Percentiles rank a stretch among this genome's conserved stretches.
Evolutionary conservation across 2,888 invertebrate genomes (phyloP).

Genomic region (Seira ritae): DNA sequence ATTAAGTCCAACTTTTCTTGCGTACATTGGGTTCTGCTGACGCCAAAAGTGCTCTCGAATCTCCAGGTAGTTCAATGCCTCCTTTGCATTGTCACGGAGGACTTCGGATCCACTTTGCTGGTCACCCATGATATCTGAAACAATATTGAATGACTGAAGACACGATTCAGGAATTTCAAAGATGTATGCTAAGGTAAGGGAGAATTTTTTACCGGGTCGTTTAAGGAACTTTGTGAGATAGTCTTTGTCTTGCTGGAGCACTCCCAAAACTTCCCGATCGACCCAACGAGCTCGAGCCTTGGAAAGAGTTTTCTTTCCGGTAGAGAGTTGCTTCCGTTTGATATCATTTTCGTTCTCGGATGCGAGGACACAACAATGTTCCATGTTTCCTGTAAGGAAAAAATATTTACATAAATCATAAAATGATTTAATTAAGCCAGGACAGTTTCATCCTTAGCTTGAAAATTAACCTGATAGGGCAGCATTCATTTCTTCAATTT

Average conservation of each 20-base stretch:
- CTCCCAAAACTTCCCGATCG: slow-evolving; percentile 70
- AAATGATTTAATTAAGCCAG: neutral
- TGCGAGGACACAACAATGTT: slow-evolving; percentile 71
- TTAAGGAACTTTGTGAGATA: slow-evolving; percentile 69
- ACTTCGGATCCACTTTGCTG: slow-evolving; percentile 69
- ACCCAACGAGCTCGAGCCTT: slow-evolving; percentile 71
- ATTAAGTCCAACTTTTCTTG: slow-evolving; percentile 69
- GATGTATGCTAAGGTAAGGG: too few species aligned
- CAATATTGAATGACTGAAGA: neutral
- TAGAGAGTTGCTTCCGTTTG: slow-evolving; percentile 14
- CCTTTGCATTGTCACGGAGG: slow-evolving; percentile 67
- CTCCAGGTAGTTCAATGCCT: slow-evolving; percentile 70
- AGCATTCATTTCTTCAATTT: slow-evolving; percentile 67
- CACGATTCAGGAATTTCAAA: neutral
- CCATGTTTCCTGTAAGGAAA: slow-evolving; percentile 61
- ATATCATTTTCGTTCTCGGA: slow-evolving; percentile 50
- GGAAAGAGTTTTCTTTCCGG: slow-evolving; percentile 58
- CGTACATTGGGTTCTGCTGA: slow-evolving; percentile 72
- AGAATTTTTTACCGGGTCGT: slow-evolving; percentile 57
- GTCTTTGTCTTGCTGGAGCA: slow-evolving; percentile 68
- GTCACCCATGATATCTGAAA: slow-evolving; percentile 70
- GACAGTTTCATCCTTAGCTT: neutral
- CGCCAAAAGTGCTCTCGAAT: slow-evolving; percentile 72
- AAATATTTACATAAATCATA: neutral
- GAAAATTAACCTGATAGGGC: slow-evolving; percentile 46